phyloP scores from a whole-genome alignment of 1,140 invertebrate genomes.

The Apis laboriosa region DNA sequence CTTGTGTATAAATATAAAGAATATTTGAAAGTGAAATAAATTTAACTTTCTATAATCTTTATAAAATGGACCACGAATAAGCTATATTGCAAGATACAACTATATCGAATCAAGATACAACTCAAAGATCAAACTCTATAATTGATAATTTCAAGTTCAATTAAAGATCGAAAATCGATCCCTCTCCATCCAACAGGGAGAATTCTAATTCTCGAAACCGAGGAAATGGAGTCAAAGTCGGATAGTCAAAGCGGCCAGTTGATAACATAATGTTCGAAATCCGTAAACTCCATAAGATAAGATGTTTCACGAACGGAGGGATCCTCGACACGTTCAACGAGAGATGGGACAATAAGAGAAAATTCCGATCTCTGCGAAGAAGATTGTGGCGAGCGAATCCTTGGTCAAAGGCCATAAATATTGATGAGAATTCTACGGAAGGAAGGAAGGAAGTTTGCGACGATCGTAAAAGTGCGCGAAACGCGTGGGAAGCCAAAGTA shows the following conservation, averaged over 20 bases:
- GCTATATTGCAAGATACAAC: no score
- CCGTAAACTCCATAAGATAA: not conserved
- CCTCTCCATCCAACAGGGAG: not conserved
- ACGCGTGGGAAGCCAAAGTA: not conserved
- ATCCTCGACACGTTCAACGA: not conserved
- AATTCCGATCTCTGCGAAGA: not conserved
- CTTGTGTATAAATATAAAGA: no score
- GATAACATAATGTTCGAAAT: not conserved
- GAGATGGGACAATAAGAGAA: constrained; percentile 3
- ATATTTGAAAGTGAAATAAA: no score
- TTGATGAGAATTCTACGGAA: constrained; percentile 13
- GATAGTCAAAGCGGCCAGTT: not conserved
- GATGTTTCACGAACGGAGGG: not conserved
- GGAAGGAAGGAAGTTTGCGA: constrained; percentile 17
- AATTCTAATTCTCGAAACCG: no score
- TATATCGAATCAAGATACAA: no score
- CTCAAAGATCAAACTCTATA: no score
- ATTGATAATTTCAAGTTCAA: no score
- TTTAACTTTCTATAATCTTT: no score
- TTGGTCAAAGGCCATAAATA: constrained; percentile 34
- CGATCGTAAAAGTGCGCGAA: constrained; percentile 8
- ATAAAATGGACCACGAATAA: no score
- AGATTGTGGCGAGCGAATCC: not conserved
- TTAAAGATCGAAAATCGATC: no score
- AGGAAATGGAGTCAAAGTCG: not conserved